These are phyloP conservation scores for Dromas ardeola DNA, from an alignment of 2,113 vertebrate species.

Conservation along the genomic window DNA sequence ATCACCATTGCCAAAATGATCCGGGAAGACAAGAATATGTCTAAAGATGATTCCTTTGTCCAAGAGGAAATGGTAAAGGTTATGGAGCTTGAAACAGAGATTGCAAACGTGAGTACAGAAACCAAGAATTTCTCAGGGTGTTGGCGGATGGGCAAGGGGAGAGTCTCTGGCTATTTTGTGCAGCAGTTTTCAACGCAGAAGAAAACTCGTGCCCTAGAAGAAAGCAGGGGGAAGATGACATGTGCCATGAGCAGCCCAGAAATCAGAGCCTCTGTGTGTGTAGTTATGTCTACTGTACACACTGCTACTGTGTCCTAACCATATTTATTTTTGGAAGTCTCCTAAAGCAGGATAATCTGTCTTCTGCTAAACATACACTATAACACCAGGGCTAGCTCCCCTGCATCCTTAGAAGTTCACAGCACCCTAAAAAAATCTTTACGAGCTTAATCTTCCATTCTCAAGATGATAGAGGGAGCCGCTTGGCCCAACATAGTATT, in stretches of 20 bases:
- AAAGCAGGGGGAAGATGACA: neutral
- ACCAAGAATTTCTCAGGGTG: neutral
- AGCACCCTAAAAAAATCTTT: neutral
- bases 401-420: neutral
- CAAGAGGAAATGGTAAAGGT: constrained; percentile 89
- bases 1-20: constrained; percentile 86
- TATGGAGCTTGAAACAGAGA: constrained; percentile 89
- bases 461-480: neutral
- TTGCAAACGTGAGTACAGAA: constrained; percentile 86
- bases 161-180: neutral
- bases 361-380: neutral
- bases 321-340: neutral
- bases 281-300: neutral
- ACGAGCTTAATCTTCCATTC: neutral
- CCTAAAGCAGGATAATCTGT: neutral
- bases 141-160: neutral
- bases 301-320: neutral
- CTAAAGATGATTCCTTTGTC: constrained; percentile 79
- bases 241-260: neutral
- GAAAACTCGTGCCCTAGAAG: neutral
- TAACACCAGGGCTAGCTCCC: neutral
- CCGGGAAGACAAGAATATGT: constrained; percentile 84
- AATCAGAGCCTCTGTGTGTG: neutral
- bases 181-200: neutral
- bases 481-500: neutral